Percentiles rank a stretch among this genome's conserved stretches.
phyloP scores from a whole-genome alignment of 2,797 vertebrate genomes.

The Hapalemur alaotrensis region DNA sequence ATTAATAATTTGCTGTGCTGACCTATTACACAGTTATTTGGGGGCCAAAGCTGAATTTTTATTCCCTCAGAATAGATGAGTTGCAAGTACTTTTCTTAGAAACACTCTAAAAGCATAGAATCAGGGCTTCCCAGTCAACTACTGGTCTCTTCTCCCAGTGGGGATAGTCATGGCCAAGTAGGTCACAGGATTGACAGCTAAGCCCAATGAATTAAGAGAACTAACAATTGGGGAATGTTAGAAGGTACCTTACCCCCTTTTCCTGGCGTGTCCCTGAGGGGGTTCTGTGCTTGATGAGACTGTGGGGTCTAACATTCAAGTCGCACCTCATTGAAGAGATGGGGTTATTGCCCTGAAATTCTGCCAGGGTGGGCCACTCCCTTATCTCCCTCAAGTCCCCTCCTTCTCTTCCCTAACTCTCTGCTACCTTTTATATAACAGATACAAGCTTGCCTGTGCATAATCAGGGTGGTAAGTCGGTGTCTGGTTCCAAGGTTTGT shows the following conservation, averaged over 20 bases:
- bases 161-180: background rate
- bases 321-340: background rate
- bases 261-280: background rate
- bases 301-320: background rate
- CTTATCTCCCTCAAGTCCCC: background rate
- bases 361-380: background rate
- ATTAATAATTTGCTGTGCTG: background rate
- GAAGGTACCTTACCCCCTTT: background rate
- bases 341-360: background rate
- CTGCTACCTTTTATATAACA: background rate
- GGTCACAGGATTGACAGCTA: background rate
- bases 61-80: background rate
- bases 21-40: background rate
- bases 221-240: background rate
- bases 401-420: background rate
- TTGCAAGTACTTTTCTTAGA: background rate
- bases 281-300: background rate
- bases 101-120: background rate
- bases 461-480: background rate
- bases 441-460: background rate
- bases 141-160: background rate
- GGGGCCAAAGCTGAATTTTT: background rate
- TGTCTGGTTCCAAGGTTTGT: background rate
- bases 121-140: too few species aligned
- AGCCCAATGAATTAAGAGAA: background rate